Evolutionary conservation across 2,888 invertebrate species (phyloP).

Genomic region (Tryphoninae sp.): DNA sequence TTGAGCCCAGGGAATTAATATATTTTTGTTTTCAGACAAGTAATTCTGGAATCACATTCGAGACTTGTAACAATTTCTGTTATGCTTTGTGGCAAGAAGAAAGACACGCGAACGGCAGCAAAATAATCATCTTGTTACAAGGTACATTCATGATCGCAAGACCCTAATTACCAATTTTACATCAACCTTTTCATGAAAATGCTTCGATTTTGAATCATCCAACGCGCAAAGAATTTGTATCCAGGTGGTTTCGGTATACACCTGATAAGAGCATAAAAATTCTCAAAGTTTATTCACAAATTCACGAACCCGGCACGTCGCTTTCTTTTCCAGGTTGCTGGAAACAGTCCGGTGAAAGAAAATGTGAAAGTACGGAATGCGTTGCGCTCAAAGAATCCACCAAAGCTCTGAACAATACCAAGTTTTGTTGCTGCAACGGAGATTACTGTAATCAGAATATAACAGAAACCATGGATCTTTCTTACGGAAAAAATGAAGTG

Average conservation of each 20-base stretch:
- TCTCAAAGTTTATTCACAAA: too few species aligned
- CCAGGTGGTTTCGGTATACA: too few species aligned
- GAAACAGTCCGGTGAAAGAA: conserved; percentile 81
- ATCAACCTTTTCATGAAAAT: too few species aligned
- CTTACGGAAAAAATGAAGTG: conserved; percentile 70
- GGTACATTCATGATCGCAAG: conserved; percentile 81
- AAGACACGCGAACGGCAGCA: conserved; percentile 82
- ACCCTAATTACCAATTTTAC: too few species aligned
- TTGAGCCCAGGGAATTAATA: neutral
- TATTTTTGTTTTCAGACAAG: conserved; percentile 68
- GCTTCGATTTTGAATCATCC: too few species aligned
- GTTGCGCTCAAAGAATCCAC: conserved; percentile 84
- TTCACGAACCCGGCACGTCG: neutral
- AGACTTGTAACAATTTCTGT: conserved; percentile 83
- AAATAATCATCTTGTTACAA: conserved; percentile 86
- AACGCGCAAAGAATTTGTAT: too few species aligned
- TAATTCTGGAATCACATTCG: conserved; percentile 71
- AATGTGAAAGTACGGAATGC: conserved; percentile 82
- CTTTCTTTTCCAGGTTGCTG: conserved; percentile 80
- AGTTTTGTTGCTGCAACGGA: conserved; percentile 92
- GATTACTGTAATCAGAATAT: conserved; percentile 90
- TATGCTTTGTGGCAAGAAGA: conserved; percentile 88
- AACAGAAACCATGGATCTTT: conserved; percentile 68
- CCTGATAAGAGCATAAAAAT: too few species aligned
- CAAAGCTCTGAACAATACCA: conserved; percentile 85